phyloP scores from a whole-genome alignment of 2,888 invertebrate genomes.

The Beris morrisii region DNA sequence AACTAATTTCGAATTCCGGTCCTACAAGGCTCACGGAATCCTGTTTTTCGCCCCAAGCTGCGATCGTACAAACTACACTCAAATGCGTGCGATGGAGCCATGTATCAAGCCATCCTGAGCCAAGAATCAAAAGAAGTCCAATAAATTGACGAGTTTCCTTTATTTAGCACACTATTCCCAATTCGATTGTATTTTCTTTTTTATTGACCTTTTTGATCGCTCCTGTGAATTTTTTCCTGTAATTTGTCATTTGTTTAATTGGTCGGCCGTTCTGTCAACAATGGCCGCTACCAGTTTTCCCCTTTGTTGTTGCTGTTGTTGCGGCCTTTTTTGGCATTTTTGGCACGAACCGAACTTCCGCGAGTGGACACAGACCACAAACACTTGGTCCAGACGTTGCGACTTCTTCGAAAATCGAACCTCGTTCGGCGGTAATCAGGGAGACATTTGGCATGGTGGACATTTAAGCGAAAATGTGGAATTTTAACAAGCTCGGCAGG shows the following conservation, averaged over 20 bases:
- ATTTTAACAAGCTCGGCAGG: constrained; percentile 51
- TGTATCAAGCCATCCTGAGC: too few species aligned
- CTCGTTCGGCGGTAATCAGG: not conserved
- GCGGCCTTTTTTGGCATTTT: constrained; percentile 12
- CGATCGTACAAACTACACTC: too few species aligned
- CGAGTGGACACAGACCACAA: constrained; percentile 13
- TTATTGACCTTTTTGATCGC: constrained; percentile 1
- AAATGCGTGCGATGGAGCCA: too few species aligned
- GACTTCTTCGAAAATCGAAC: constrained; percentile 13
- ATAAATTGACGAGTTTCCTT: constrained; percentile 15
- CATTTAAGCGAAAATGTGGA: constrained; percentile 40
- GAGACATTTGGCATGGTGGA: constrained; percentile 3
- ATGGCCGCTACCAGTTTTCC: constrained; percentile 33
- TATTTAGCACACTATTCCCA: constrained; percentile 28
- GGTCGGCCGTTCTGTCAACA: constrained; percentile 33
- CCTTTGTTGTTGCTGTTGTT: not conserved
- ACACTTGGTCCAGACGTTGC: too few species aligned
- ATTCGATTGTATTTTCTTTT: constrained; percentile 21
- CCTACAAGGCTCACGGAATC: constrained; percentile 34
- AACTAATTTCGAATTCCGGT: constrained; percentile 36
- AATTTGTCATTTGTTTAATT: constrained; percentile 38
- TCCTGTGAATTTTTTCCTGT: constrained; percentile 27
- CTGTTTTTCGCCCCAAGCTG: constrained; percentile 12
- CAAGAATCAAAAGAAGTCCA: not conserved
- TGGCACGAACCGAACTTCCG: constrained; percentile 26